Evolutionary conservation across 2,888 invertebrate genomes (phyloP).

Genomic region (Heliconius ismenius): DNA sequence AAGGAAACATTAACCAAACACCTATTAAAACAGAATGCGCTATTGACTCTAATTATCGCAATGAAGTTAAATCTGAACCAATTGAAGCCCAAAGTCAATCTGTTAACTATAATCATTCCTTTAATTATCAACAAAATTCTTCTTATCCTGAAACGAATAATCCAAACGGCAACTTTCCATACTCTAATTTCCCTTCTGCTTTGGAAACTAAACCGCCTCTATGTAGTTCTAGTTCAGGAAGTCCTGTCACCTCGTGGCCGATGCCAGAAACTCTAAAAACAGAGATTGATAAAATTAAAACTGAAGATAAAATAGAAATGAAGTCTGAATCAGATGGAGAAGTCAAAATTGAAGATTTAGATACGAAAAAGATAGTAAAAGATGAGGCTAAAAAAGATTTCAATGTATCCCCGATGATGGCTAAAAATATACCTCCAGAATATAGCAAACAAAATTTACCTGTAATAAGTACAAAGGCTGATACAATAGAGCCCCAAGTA

Average conservation of each 20-base stretch:
- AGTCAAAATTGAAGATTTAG: conserved; percentile 78
- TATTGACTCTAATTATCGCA: conserved; percentile 50
- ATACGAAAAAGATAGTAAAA: conserved; percentile 74
- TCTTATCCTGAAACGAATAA: conserved; percentile 57
- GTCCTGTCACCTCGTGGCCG: conserved; percentile 73
- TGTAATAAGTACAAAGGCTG: conserved; percentile 34
- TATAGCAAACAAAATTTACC: conserved; percentile 45
- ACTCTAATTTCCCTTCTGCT: conserved; percentile 61
- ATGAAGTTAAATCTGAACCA: conserved; percentile 59
- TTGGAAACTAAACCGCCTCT: conserved; percentile 72
- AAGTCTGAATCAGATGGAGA: conserved; percentile 81
- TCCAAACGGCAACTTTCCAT: conserved; percentile 60
- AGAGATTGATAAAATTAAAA: conserved; percentile 71
- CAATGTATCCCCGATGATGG: conserved; percentile 31
- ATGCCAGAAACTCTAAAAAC: conserved; percentile 70
- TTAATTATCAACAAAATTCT: conserved; percentile 60
- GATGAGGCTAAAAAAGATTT: conserved; percentile 63
- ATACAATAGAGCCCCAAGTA: conserved; percentile 60
- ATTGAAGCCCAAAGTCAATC: conserved; percentile 52
- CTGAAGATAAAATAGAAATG: conserved; percentile 72
- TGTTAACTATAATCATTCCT: conserved; percentile 57
- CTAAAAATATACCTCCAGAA: conserved; percentile 46
- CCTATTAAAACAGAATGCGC: conserved; percentile 55
- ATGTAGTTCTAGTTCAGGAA: conserved; percentile 67
- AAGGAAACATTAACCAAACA: conserved; percentile 48